These are phyloP conservation scores for Hololepta plana DNA, from an alignment of 2,888 invertebrate genomes.

Conservation along the genomic window DNA sequence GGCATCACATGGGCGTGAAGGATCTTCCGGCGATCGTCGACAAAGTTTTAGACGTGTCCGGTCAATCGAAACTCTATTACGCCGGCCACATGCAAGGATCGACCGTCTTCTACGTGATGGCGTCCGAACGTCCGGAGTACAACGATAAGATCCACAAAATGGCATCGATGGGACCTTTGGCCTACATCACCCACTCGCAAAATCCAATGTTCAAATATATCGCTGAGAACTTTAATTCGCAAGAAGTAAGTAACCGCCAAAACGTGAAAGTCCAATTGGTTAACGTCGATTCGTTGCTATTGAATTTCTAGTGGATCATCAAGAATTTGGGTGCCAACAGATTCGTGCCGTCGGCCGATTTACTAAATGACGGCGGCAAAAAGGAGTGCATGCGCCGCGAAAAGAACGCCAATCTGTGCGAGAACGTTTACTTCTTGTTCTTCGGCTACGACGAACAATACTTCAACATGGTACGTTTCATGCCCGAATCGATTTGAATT, in stretches of 20 bases:
- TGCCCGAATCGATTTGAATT: neutral
- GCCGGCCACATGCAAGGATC: slow-evolving; percentile 53
- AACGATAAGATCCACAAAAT: slow-evolving; percentile 37
- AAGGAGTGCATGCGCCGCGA: slow-evolving; percentile 9
- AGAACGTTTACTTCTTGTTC: slow-evolving; percentile 45
- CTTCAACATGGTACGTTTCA: slow-evolving; percentile 29
- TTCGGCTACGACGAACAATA: slow-evolving; percentile 40
- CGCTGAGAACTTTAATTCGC: slow-evolving; percentile 27
- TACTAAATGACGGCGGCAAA: slow-evolving; percentile 32
- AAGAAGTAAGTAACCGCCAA: slow-evolving; percentile 28
- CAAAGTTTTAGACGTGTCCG: slow-evolving; percentile 36
- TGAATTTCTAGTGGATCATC: slow-evolving; percentile 26
- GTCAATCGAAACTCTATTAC: slow-evolving; percentile 39
- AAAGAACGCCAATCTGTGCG: slow-evolving; percentile 30
- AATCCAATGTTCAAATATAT: slow-evolving; percentile 33
- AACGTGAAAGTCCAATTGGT: slow-evolving; percentile 2
- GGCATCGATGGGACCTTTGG: slow-evolving; percentile 42
- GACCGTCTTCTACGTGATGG: slow-evolving; percentile 41
- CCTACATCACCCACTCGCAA: slow-evolving; percentile 29
- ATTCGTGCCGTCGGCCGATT: slow-evolving; percentile 37
- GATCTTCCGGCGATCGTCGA: slow-evolving; percentile 65
- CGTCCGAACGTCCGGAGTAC: slow-evolving; percentile 35
- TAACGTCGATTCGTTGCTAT: slow-evolving; percentile 1
- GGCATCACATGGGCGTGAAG: slow-evolving; percentile 57
- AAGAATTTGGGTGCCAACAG: slow-evolving; percentile 35